Conservation (phyloP, 2,113 vertebrate species). For the Pycnonotus jocosus region DNA sequence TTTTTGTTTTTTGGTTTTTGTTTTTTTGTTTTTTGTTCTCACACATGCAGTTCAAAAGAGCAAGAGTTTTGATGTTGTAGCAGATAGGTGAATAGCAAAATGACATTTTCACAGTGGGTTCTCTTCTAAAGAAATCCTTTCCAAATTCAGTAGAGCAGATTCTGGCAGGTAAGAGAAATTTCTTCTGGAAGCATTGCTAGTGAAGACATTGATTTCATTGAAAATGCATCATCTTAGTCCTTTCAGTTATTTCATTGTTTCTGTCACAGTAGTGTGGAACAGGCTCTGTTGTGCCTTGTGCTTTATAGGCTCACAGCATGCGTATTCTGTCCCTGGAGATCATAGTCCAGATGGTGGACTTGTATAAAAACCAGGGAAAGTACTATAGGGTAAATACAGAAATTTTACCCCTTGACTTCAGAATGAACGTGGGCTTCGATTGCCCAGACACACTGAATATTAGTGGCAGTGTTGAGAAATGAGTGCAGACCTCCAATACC, state of each 20-base stretch:
- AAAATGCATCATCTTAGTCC: background rate
- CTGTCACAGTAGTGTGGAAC: background rate
- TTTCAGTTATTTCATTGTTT: background rate
- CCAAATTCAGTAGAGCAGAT: background rate
- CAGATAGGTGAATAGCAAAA: background rate
- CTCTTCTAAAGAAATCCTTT: background rate
- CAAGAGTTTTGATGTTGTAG: background rate
- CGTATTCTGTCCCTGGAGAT: background rate
- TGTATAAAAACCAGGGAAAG: background rate
- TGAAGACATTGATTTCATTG: background rate
- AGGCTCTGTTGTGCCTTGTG: background rate
- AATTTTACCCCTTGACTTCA: background rate
- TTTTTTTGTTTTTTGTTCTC: background rate
- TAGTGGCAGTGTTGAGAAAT: background rate
- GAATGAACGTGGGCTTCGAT: background rate
- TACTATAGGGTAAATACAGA: background rate
- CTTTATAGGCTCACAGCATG: background rate
- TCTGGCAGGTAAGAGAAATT: background rate
- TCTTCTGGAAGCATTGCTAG: background rate
- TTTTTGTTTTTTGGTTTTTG: background rate
- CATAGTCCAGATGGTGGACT: background rate
- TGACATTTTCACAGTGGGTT: background rate
- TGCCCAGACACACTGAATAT: background rate
- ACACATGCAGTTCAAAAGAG: background rate
- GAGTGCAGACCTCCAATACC: background rate